Base-by-base conservation (phyloP, 2,888 invertebrate species). In the Ophonus ardosiacus region DNA sequence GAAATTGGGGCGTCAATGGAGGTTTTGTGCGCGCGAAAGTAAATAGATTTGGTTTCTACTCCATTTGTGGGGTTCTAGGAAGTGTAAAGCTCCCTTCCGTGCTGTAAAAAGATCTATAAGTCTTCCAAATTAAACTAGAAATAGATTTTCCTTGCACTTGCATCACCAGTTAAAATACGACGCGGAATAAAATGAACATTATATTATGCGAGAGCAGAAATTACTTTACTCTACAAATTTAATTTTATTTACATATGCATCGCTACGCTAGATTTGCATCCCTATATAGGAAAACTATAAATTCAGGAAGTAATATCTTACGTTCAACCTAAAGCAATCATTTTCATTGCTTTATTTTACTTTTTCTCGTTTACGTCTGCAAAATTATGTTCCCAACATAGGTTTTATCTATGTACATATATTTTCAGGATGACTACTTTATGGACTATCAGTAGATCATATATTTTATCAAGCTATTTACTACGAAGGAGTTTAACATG, bases 21-120 rank as follows among this genome's bases (percentile, higher is more conserved):
- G 56, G 78, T 78, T 78, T 78, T 78, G 78, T 78, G 57, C 78
- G 1, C 57, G 57, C 17, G 78, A 78, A 78, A 78, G 56, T 78
- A 78, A 78, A 78, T 78, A 78, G 78, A 78, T 78, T 57, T 78
- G 78, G 78, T 78, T 78, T 78, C 78, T 78, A 78, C 56, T 78
- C 78, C 56, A 78, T 78, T 78, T 78, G 56, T 57, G 31, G 56
- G 51, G 57, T 78, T 74, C 43, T 43, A 43, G 43, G 18, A 68
- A 43, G 71, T 74, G 71, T 40, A 43, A 74, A 74, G 43, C 71
- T 74, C 71, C 71, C 43, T 43, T 8, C 21, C 13, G 18, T 18
- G 17, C 17, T 74, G 40, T 68, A 43, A 40, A 74, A 68, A 38
- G 68, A 68, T 31, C 68, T 68, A 15, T 63, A 68, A 40, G 68